Evolutionary conservation across 1,140 invertebrate genomes (phyloP).

Genomic region (Cyclina sinensis): DNA sequence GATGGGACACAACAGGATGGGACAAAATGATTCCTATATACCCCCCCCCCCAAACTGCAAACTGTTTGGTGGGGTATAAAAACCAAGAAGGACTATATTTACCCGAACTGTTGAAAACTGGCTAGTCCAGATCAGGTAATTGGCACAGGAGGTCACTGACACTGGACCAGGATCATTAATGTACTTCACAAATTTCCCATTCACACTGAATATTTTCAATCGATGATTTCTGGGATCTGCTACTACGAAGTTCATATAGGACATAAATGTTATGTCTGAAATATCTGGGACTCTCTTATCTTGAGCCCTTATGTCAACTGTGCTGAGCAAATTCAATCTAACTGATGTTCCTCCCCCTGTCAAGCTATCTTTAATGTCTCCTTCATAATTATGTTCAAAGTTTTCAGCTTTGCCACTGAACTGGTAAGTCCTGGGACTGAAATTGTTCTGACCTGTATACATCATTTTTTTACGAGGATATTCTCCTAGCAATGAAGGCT

Average conservation of each 20-base stretch:
- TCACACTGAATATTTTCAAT: slow-evolving; percentile 15
- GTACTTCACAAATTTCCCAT: slow-evolving; percentile 13
- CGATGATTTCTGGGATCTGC: slow-evolving; percentile 22
- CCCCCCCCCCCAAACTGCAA: too few relatives aligned
- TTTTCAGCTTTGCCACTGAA: neutral
- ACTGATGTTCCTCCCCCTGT: neutral
- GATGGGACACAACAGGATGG: too few relatives aligned
- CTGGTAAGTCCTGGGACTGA: neutral
- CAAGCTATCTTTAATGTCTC: neutral
- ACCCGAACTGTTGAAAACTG: slow-evolving; percentile 42
- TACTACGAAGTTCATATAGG: slow-evolving; percentile 3
- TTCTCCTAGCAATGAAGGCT: too few relatives aligned
- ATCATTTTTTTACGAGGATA: too few relatives aligned
- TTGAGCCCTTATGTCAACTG: neutral
- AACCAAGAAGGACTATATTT: too few relatives aligned
- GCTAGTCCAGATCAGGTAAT: slow-evolving; percentile 39
- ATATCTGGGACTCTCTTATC: neutral
- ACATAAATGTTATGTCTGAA: neutral
- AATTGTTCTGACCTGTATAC: too few relatives aligned
- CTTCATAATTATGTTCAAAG: neutral
- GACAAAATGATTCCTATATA: too few relatives aligned
- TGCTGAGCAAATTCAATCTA: neutral
- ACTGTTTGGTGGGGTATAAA: too few relatives aligned
- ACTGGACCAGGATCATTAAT: slow-evolving; percentile 31
- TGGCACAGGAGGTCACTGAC: slow-evolving; percentile 44